Evolutionary conservation across 2,888 invertebrate species (phyloP).

Genomic region (Eulithis testata): DNA sequence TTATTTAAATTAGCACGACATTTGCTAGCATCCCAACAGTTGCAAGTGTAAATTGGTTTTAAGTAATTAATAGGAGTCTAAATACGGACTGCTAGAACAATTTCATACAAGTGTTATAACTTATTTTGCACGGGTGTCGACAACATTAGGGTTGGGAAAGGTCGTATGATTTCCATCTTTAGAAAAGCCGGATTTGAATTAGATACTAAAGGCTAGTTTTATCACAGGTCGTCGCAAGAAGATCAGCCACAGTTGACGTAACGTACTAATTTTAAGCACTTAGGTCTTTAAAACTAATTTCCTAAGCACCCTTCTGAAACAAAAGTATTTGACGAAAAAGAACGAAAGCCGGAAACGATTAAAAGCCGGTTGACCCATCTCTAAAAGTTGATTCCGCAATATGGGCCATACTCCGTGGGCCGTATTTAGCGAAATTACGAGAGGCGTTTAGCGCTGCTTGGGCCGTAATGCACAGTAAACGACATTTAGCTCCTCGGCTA

Average conservation of each 20-base stretch:
- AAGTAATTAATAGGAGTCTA: constrained; percentile 11
- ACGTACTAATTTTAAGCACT: no score
- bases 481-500: constrained; percentile 13
- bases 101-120: constrained; percentile 29
- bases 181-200: background rate
- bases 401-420: constrained; percentile 14
- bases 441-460: constrained; percentile 11
- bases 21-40: background rate
- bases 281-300: no score
- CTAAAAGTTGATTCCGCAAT: constrained; percentile 16
- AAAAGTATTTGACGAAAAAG: background rate
- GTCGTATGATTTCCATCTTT: background rate
- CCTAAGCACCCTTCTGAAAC: no score
- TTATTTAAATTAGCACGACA: constrained; percentile 11
- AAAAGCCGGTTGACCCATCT: constrained; percentile 2
- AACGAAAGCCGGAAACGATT: background rate
- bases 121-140: constrained; percentile 17
- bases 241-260: no score
- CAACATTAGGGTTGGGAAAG: constrained; percentile 10
- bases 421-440: constrained; percentile 26
- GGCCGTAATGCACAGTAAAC: constrained; percentile 8
- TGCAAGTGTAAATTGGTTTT: constrained; percentile 12
- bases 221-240: no score
- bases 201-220: no score
- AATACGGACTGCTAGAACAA: constrained; percentile 8